Conservation (phyloP, 1,140 invertebrate genomes). For the Trichonephila inaurata region DNA sequence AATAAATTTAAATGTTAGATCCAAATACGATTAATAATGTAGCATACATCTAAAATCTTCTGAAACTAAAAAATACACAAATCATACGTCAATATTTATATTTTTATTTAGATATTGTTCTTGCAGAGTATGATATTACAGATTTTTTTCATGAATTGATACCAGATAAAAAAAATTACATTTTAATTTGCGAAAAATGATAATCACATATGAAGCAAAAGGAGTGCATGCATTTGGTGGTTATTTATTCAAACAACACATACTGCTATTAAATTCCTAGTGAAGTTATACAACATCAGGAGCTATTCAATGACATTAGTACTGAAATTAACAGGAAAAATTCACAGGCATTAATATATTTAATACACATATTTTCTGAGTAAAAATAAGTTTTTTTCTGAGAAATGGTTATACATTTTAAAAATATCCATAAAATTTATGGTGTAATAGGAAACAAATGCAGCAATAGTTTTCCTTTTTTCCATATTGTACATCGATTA, state of each 20-base stretch:
- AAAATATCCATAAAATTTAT: no score
- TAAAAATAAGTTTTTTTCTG: no score
- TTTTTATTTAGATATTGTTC: not conserved
- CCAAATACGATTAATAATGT: no score
- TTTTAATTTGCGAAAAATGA: not conserved
- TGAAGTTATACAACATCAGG: not conserved
- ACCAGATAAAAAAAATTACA: slow-evolving; percentile 1
- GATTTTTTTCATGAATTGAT: not conserved
- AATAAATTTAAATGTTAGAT: no score
- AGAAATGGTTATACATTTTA: no score
- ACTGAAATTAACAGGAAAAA: not conserved
- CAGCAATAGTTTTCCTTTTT: no score
- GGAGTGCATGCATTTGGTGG: not conserved
- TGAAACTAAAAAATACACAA: not conserved
- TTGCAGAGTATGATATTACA: not conserved
- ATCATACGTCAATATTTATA: not conserved
- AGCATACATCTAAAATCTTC: not conserved
- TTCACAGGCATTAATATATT: no score
- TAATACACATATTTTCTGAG: no score
- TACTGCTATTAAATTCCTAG: not conserved
- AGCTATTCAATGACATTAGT: not conserved
- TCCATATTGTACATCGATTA: no score
- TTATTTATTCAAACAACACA: not conserved
- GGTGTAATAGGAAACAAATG: no score
- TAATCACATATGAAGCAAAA: not conserved